Conservation (phyloP, 2,888 invertebrate genomes). For the Zhuqinia jingwanae region DNA sequence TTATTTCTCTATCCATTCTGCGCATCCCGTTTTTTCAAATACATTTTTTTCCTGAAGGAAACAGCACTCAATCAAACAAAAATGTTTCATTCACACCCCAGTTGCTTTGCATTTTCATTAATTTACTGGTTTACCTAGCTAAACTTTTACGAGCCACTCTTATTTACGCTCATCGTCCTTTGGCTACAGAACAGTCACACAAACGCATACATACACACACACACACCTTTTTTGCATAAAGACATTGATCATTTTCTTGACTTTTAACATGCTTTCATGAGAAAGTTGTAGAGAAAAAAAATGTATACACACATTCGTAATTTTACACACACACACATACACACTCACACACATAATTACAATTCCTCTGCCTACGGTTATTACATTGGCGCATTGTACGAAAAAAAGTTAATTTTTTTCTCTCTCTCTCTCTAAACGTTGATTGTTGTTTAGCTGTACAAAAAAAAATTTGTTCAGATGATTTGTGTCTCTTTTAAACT, state of each 20-base stretch:
- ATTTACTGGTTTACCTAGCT: slow-evolving; percentile 38
- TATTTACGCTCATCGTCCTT: too few relatives aligned
- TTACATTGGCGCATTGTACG: slow-evolving; percentile 17
- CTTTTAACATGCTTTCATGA: slow-evolving; percentile 47
- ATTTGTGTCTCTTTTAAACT: slow-evolving; percentile 73
- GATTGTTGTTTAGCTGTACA: slow-evolving; percentile 39
- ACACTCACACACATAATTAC: not conserved
- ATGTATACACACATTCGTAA: not conserved
- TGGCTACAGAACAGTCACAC: not conserved
- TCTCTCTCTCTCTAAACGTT: too few relatives aligned
- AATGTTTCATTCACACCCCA: slow-evolving; percentile 72
- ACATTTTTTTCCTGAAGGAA: slow-evolving; percentile 49
- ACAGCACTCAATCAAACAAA: slow-evolving; percentile 66
- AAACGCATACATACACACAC: not conserved
- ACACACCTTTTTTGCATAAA: slow-evolving; percentile 68
- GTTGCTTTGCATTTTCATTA: slow-evolving; percentile 69
- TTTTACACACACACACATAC: not conserved
- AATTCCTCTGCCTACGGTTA: not conserved
- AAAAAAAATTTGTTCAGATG: slow-evolving; percentile 36
- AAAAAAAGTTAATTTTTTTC: not conserved
- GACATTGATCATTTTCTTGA: slow-evolving; percentile 67
- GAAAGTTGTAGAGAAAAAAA: slow-evolving; percentile 36
- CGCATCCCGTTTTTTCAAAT: slow-evolving; percentile 28
- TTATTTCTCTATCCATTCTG: slow-evolving; percentile 29
- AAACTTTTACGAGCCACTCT: not conserved